Evolutionary conservation across 30 jellyfish, hydroid and myxozoan species (phyloP).

Genomic region (Phacellophora camtschatica): DNA sequence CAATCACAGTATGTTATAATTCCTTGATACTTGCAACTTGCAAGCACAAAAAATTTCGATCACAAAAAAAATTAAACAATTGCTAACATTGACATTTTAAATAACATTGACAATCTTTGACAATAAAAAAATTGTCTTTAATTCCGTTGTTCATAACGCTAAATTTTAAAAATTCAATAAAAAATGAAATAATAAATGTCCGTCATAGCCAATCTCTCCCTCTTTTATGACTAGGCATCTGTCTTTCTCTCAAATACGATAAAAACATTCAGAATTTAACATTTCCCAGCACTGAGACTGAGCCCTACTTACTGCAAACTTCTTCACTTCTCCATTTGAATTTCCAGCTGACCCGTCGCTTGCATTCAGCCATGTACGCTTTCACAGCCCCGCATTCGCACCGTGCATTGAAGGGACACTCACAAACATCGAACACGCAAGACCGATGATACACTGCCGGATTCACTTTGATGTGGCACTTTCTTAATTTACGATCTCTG

Average conservation of each 20-base stretch:
- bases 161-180: too few relatives aligned
- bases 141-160: too few relatives aligned
- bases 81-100: too few relatives aligned
- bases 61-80: too few relatives aligned
- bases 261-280: neutral
- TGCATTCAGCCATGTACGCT: slow-evolving; percentile 77
- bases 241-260: neutral
- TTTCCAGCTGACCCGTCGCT: neutral
- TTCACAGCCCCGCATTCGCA: slow-evolving; percentile 90
- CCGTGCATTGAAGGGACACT: slow-evolving; percentile 64
- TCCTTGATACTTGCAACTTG: too few relatives aligned
- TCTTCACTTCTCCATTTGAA: slow-evolving; percentile 61
- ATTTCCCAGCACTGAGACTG: neutral
- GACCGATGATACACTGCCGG: slow-evolving; percentile 67
- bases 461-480: slow-evolving; percentile 59
- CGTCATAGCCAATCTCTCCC: too few relatives aligned
- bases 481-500: slow-evolving; percentile 38
- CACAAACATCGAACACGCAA: slow-evolving; percentile 79
- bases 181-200: too few relatives aligned
- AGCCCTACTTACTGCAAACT: slow-evolving; percentile 57
- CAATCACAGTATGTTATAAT: too few relatives aligned
- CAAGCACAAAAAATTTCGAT: too few relatives aligned
- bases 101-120: too few relatives aligned
- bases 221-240: neutral
- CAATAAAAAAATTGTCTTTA: too few relatives aligned